phyloP scores from a whole-genome alignment of 2,888 invertebrate species.

The Sphaeridia pumilis region DNA sequence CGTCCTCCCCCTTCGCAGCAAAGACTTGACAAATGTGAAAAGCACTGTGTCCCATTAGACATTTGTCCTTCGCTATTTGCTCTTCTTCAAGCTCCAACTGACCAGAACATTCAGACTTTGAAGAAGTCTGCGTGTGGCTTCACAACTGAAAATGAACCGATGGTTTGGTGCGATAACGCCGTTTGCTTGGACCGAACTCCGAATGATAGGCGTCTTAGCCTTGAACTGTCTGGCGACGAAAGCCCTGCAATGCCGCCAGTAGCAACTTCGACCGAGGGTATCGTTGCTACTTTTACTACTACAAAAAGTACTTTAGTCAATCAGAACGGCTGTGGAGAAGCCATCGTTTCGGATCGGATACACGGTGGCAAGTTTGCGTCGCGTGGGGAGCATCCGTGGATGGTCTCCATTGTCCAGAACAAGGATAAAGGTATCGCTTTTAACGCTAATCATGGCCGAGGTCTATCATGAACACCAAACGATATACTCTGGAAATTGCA shows the following conservation, averaged over 20 bases:
- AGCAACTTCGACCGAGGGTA: not conserved
- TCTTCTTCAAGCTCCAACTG: slow-evolving; percentile 9
- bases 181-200: slow-evolving; percentile 1
- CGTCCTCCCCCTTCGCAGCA: too few species aligned
- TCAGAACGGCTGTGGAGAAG: slow-evolving; percentile 13
- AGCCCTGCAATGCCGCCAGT: not conserved
- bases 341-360: slow-evolving; percentile 12
- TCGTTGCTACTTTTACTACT: not conserved
- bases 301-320: not conserved
- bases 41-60: slow-evolving; percentile 16
- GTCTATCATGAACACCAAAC: too few species aligned
- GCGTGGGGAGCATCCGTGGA: slow-evolving; percentile 18
- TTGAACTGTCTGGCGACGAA: not conserved
- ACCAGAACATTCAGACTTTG: slow-evolving; percentile 2
- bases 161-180: slow-evolving; percentile 17
- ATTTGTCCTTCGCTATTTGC: slow-evolving; percentile 9
- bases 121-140: slow-evolving; percentile 17
- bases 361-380: slow-evolving; percentile 10
- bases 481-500: too few species aligned
- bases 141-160: slow-evolving; percentile 9
- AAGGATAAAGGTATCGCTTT: not conserved
- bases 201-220: not conserved
- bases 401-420: slow-evolving; percentile 10
- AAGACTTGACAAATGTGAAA: slow-evolving; percentile 1
- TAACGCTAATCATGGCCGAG: too few species aligned